A percentile compares a stretch with the other conserved stretches of the same genome.
Evolutionary conservation across 1,140 invertebrate species (phyloP).

Genomic region (Tetramorium parvispinum): DNA sequence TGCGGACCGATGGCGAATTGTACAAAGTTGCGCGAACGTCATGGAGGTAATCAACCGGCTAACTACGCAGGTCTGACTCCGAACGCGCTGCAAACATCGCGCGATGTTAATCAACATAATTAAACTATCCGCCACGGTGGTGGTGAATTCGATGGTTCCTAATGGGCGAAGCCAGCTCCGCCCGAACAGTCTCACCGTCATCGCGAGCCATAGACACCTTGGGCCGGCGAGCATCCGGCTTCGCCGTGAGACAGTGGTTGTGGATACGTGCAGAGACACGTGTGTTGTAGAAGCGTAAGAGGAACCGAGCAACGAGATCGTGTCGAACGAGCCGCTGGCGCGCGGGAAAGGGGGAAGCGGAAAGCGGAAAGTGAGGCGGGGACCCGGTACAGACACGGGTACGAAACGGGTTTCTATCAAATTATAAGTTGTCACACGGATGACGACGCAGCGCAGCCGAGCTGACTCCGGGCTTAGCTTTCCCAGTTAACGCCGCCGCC

Average conservation of each 20-base stretch:
- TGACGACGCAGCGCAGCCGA: conserved; percentile 75
- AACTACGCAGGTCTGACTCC: conserved; percentile 47
- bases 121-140: conserved; percentile 39
- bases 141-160: conserved; percentile 8
- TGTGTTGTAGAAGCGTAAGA: background rate
- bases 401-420: conserved; percentile 78
- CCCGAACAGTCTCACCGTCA: conserved; percentile 45
- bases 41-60: conserved; percentile 17
- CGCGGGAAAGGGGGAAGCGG: conserved; percentile 27
- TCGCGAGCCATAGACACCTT: conserved; percentile 45
- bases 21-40: conserved; percentile 34
- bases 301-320: conserved; percentile 22
- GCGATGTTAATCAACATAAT: conserved; percentile 72
- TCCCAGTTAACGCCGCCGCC: conserved; percentile 78
- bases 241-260: background rate
- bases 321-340: background rate
- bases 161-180: background rate
- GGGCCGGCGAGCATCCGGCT: conserved; percentile 10
- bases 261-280: conserved; percentile 6
- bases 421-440: conserved; percentile 83
- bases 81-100: conserved; percentile 64
- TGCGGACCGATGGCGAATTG: background rate
- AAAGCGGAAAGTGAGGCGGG: conserved; percentile 39
- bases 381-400: conserved; percentile 67
- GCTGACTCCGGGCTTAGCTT: conserved; percentile 77